A percentile compares a stretch with the other conserved stretches of the same genome.
These are phyloP conservation scores for Apis dorsata DNA, from an alignment of 1,140 invertebrate genomes.

Conservation along the genomic window DNA sequence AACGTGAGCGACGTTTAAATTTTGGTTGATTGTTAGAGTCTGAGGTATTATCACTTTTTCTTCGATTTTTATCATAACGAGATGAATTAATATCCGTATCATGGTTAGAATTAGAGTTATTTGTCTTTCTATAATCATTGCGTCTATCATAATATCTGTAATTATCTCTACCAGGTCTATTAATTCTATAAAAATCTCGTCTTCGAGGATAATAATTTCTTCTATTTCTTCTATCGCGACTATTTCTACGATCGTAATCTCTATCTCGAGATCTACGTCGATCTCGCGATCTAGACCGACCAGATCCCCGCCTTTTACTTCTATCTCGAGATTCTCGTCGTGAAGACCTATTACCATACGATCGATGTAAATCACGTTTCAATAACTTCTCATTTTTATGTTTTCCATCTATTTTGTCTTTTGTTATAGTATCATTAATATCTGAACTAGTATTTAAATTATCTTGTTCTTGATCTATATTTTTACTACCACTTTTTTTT, in stretches of 20 bases:
- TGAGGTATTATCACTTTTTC: slow-evolving; percentile 52
- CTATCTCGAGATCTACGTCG: slow-evolving; percentile 67
- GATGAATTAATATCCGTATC: slow-evolving; percentile 55
- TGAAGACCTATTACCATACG: slow-evolving; percentile 59
- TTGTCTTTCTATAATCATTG: slow-evolving; percentile 59
- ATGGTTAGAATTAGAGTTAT: slow-evolving; percentile 61
- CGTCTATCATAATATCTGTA: slow-evolving; percentile 63
- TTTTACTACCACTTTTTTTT: slow-evolving; percentile 59
- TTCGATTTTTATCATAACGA: slow-evolving; percentile 49
- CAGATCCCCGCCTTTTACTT: slow-evolving; percentile 61
- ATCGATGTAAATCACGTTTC: slow-evolving; percentile 62
- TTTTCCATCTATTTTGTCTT: slow-evolving; percentile 65
- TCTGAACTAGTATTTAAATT: slow-evolving; percentile 50
- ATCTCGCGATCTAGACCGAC: slow-evolving; percentile 71
- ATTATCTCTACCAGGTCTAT: slow-evolving; percentile 63
- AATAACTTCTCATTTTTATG: slow-evolving; percentile 64
- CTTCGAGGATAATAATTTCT: slow-evolving; percentile 69
- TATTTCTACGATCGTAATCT: slow-evolving; percentile 64
- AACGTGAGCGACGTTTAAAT: slow-evolving; percentile 74
- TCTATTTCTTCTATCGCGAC: slow-evolving; percentile 69
- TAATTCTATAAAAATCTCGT: slow-evolving; percentile 63
- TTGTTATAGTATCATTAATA: slow-evolving; percentile 50
- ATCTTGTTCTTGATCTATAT: slow-evolving; percentile 56
- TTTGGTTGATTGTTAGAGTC: slow-evolving; percentile 65
- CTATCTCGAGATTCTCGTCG: slow-evolving; percentile 68